Base-by-base conservation (phyloP, 1,140 invertebrate species). In the Scaptomyza hsui region DNA sequence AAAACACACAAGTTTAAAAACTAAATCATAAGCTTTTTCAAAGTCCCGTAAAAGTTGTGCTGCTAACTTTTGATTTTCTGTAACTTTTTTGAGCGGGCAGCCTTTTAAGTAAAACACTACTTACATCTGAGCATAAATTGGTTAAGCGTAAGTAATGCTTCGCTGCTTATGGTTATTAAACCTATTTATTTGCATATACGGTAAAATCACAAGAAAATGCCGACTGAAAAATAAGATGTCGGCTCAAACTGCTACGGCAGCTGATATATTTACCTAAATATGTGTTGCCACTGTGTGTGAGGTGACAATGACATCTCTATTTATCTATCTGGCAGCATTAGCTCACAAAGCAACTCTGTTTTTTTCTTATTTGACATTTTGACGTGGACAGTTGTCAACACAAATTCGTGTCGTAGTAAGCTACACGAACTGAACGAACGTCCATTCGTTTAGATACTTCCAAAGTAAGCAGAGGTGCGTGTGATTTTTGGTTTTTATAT, bases 371-470 rank as follows among this genome's bases (percentile, higher is more conserved):
- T 45, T 86, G 81, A 86, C 82, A 67, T 26, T 67, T 81, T 51
- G 77, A 86, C 81, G 81, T 86, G 81, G 81, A 80, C 70, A 68
- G 10, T 55, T 61, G 70, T 72, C 70, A 72, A 68, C 68, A 68
- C 69, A 68, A 55, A 61, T 59, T 72, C 63, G 69, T 72, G 41
- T 59, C 32, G 41, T 48, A 44, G 53, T 42, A 48, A 16, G 10
- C 39, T 15, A 13, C 35, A 55, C 63, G 53, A 67, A 47, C 12
- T 26, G 1, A 0, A 35, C 52, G 52, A 67, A 42, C 47, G n/a
- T 3, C 75, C 82, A 86, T 44, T 86, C 67, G 48, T 62, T 44
- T 75, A 12, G 32, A 78, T 70, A 72, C 65, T 88, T 78, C 75
- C 47, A 19, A 57, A 47, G 49, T 13, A 53, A 13, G 2, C 12